These are phyloP conservation scores for Ditula angustiorana DNA, from an alignment of 2,888 invertebrate genomes.

Conservation along the genomic window DNA sequence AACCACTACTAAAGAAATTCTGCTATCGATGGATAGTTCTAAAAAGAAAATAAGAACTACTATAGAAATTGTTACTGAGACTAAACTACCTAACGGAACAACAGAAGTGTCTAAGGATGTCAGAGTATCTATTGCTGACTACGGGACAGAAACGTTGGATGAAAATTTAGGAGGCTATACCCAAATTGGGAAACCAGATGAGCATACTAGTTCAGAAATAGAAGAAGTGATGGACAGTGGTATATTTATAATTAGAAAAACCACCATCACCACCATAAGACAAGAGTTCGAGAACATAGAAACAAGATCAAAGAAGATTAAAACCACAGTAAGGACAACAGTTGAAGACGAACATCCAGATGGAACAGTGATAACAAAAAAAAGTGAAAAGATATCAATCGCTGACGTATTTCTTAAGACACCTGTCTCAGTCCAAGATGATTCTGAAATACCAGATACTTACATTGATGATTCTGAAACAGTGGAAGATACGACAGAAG, in stretches of 20 bases:
- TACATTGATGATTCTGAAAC: constrained; percentile 67
- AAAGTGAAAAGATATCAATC: constrained; percentile 75
- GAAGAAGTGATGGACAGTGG: constrained; percentile 64
- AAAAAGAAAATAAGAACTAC: constrained; percentile 73
- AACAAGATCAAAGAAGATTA: constrained; percentile 65
- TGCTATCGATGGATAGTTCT: constrained; percentile 56
- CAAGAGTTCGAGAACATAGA: constrained; percentile 68
- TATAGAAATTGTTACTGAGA: constrained; percentile 68
- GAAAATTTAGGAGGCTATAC: constrained; percentile 66
- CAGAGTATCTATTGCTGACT: constrained; percentile 72
- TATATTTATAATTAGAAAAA: constrained; percentile 65
- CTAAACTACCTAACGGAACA: constrained; percentile 66
- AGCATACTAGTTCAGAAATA: constrained; percentile 57
- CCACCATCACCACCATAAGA: constrained; percentile 64
- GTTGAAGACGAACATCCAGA: constrained; percentile 76
- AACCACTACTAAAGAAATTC: constrained; percentile 72
- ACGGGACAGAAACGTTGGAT: constrained; percentile 61
- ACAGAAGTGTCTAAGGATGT: constrained; percentile 76
- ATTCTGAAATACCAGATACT: constrained; percentile 54
- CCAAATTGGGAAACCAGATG: constrained; percentile 61
- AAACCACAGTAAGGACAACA: constrained; percentile 64
- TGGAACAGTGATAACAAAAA: constrained; percentile 73
- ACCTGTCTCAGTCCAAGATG: constrained; percentile 49
- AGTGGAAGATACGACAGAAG: constrained; percentile 73
- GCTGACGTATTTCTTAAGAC: constrained; percentile 65